Conservation (phyloP, 2,113 vertebrate species). For the Peucedramus taeniatus region DNA sequence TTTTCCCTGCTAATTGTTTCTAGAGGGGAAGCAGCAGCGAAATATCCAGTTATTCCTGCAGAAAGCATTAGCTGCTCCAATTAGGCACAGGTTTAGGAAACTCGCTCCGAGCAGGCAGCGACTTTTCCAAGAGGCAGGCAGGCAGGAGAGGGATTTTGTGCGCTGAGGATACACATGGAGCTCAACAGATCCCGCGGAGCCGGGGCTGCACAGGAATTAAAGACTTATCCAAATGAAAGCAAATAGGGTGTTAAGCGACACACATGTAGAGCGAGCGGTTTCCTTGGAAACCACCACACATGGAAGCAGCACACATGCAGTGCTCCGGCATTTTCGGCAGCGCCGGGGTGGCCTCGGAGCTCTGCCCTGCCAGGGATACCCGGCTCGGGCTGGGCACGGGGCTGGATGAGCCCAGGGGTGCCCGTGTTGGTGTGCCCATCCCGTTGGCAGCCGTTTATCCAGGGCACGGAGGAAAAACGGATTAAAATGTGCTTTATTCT, state of each 20-base stretch:
- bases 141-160: constrained; percentile 41
- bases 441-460: fast-evolving
- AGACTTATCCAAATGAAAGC: constrained; percentile 63
- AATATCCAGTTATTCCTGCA: background rate
- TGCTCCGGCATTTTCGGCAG: background rate
- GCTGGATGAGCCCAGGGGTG: background rate
- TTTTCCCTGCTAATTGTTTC: constrained; percentile 6
- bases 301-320: constrained; percentile 50
- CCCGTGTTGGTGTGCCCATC: fast-evolving
- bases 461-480: fast-evolving
- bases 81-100: constrained; percentile 48
- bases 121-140: constrained; percentile 14
- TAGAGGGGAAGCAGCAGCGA: background rate
- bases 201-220: constrained; percentile 57
- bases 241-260: constrained; percentile 65
- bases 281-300: constrained; percentile 65
- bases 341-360: fast-evolving
- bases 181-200: constrained; percentile 25
- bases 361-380: background rate
- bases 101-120: constrained; percentile 16
- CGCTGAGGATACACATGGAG: background rate
- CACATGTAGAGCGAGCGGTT: constrained; percentile 66
- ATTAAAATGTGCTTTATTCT: fast-evolving
- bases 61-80: background rate
- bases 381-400: background rate